Conservation (phyloP, 1,140 invertebrate species). For the Caenorhabditis latens region DNA sequence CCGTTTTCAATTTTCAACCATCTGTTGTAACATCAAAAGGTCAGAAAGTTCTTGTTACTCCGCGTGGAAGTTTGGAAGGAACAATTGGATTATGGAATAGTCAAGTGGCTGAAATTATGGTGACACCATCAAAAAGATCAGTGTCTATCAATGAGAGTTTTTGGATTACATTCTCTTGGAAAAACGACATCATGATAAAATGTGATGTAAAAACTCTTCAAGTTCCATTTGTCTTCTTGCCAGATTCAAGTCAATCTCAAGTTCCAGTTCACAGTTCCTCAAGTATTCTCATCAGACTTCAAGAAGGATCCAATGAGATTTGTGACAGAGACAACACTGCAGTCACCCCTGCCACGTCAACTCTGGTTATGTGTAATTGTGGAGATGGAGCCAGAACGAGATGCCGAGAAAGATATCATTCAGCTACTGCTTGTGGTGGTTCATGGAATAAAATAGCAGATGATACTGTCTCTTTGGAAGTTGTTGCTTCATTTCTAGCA, state of each 20-base stretch:
- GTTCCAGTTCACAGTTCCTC: slow-evolving; percentile 20
- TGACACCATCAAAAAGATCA: slow-evolving; percentile 34
- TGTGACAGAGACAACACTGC: neutral
- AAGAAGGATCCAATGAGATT: neutral
- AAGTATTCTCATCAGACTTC: slow-evolving; percentile 1
- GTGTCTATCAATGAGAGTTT: slow-evolving; percentile 46
- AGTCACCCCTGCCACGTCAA: neutral
- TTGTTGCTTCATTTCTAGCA: slow-evolving; percentile 44
- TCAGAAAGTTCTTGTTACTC: slow-evolving; percentile 34
- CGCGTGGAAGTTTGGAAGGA: slow-evolving; percentile 39
- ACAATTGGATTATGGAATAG: slow-evolving; percentile 24
- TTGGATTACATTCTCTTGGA: slow-evolving; percentile 43
- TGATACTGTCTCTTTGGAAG: slow-evolving; percentile 56
- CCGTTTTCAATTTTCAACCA: slow-evolving; percentile 22
- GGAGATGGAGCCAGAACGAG: slow-evolving; percentile 43
- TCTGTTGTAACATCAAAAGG: slow-evolving; percentile 11
- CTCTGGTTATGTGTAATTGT: slow-evolving; percentile 56
- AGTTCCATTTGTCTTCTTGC: slow-evolving; percentile 45
- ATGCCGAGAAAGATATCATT: slow-evolving; percentile 44
- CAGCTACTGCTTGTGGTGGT: slow-evolving; percentile 56
- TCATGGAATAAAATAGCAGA: slow-evolving; percentile 52
- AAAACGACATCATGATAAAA: neutral
- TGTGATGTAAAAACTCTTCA: slow-evolving; percentile 37
- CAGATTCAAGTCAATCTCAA: neutral
- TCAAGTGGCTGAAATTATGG: neutral